These are phyloP conservation scores for Arbacia lixula DNA, from an alignment of 53 echinoderm and acorn worm species.

Conservation along the genomic window DNA sequence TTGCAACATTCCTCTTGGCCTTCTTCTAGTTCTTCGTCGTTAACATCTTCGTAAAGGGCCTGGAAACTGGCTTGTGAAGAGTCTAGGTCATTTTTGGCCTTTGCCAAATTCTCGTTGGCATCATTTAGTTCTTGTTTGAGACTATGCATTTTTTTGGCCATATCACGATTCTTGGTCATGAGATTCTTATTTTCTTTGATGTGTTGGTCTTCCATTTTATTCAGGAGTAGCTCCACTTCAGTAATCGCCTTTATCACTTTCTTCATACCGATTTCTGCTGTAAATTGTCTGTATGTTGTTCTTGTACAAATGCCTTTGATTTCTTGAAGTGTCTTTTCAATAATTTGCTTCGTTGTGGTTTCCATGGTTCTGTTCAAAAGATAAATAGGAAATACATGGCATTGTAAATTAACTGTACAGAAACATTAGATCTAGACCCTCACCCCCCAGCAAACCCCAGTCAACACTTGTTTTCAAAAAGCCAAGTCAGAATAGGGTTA, in stretches of 20 bases:
- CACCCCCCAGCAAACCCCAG: too few species aligned
- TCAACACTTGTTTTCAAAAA: too few species aligned
- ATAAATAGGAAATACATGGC: conserved; percentile 18
- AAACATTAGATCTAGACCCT: too few species aligned
- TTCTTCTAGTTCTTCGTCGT: not conserved
- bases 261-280: conserved; percentile 16
- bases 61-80: conserved; percentile 27
- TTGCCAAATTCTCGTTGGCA: conserved; percentile 5
- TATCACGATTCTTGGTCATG: conserved; percentile 8
- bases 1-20: conserved; percentile 15
- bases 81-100: conserved; percentile 15
- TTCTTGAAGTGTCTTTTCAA: conserved; percentile 17
- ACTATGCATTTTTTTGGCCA: conserved; percentile 19
- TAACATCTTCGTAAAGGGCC: conserved; percentile 1
- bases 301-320: conserved; percentile 26
- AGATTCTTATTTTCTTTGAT: conserved; percentile 24
- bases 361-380: conserved; percentile 17
- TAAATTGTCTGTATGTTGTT: conserved; percentile 19
- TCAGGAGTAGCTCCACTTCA: conserved; percentile 23
- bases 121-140: conserved; percentile 25
- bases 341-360: conserved; percentile 20
- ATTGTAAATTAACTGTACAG: conserved; percentile 13
- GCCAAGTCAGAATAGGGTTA: too few species aligned
- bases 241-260: conserved; percentile 11
- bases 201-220: conserved; percentile 32